phyloP scores from a whole-genome alignment of 2,888 invertebrate genomes.

The Onthophagus sagittarius region DNA sequence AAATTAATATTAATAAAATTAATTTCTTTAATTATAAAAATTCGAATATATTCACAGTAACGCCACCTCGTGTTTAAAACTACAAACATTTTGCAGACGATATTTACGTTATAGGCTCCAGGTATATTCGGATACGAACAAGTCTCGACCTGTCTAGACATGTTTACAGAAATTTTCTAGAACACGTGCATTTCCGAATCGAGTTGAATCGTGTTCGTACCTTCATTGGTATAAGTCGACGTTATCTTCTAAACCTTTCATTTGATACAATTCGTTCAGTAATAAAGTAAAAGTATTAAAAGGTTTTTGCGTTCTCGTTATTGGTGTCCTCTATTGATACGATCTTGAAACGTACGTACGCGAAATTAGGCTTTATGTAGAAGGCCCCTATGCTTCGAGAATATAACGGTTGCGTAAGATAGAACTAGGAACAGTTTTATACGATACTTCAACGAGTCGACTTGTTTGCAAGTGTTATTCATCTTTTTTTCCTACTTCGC shows the following conservation, averaged over 20 bases:
- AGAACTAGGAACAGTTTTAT: background rate
- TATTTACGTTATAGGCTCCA: too few species aligned
- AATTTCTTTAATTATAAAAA: too few species aligned
- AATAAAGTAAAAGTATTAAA: background rate
- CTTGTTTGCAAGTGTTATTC: conserved; percentile 17
- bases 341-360: background rate
- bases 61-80: too few species aligned
- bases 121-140: too few species aligned
- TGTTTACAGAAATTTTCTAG: too few species aligned
- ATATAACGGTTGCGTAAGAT: conserved; percentile 5
- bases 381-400: background rate
- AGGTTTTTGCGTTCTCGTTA: background rate
- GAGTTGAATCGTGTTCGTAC: too few species aligned
- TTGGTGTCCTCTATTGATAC: background rate
- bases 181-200: too few species aligned
- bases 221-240: background rate
- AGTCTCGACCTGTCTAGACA: too few species aligned
- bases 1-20: too few species aligned
- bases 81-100: too few species aligned
- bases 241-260: background rate
- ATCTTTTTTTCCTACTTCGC: conserved; percentile 16
- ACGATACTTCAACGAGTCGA: background rate
- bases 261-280: background rate
- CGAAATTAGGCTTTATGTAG: background rate
- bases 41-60: too few species aligned